Percentiles rank a stretch among this genome's conserved stretches.
Conservation (phyloP, 2,113 vertebrate species). For the Sinosuthora webbiana region DNA sequence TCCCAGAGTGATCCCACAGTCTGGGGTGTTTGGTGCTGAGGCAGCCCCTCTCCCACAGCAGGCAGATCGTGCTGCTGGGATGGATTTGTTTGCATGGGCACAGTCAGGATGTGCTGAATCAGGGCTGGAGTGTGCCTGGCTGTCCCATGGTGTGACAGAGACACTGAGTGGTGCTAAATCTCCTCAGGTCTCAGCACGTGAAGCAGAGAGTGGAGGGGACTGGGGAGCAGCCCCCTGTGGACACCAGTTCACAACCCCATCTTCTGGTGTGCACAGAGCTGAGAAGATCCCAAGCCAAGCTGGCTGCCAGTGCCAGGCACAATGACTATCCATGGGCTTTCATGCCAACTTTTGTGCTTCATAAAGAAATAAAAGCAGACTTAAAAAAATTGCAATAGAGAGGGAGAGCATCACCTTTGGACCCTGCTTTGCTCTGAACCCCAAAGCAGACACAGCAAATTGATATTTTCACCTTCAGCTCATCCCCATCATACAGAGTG, state of each 20-base stretch:
- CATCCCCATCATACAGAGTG: background rate
- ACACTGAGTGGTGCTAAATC: background rate
- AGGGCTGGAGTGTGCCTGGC: background rate
- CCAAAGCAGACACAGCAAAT: background rate
- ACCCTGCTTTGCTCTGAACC: background rate
- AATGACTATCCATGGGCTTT: background rate
- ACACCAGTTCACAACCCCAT: background rate
- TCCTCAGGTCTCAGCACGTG: rapidly evolving
- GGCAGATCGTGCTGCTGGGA: rapidly evolving
- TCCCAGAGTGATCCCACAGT: rapidly evolving
- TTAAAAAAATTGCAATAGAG: background rate
- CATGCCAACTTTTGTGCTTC: background rate
- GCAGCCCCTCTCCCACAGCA: rapidly evolving
- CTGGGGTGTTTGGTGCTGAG: background rate
- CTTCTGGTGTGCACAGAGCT: background rate
- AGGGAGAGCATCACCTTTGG: background rate
- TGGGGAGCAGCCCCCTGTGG: rapidly evolving
- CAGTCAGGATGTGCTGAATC: background rate
- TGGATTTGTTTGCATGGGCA: background rate
- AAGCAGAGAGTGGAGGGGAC: rapidly evolving
- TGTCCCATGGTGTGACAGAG: rapidly evolving
- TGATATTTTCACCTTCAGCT: background rate
- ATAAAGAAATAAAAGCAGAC: background rate
- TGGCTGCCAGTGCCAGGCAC: background rate
- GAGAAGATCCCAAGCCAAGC: background rate